These are phyloP conservation scores for Lipophrys pholis DNA, from an alignment of 2,113 vertebrate species.

Conservation along the genomic window DNA sequence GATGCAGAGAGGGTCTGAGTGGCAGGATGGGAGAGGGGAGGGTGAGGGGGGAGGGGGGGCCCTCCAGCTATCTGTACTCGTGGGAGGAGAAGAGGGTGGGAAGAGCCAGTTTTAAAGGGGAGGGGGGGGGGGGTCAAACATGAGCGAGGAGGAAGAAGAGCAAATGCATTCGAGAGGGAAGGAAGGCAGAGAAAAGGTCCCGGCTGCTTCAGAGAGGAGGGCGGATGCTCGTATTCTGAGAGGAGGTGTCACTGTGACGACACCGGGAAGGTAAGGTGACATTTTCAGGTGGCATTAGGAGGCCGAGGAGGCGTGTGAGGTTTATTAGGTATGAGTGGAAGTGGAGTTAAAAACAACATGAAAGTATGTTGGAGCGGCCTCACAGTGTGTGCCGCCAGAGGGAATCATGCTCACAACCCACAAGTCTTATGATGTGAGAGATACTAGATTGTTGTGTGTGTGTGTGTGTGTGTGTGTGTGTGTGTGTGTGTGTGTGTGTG, in stretches of 20 bases:
- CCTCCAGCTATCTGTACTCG: slow-evolving; percentile 63
- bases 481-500: no score
- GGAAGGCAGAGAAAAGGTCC: slow-evolving; percentile 64
- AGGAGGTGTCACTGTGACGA: slow-evolving; percentile 39
- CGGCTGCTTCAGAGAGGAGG: slow-evolving; percentile 30
- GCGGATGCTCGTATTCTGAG: slow-evolving; percentile 66
- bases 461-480: no score
- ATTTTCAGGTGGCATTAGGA: slow-evolving; percentile 24
- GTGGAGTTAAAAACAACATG: neutral
- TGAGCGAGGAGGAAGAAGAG: slow-evolving; percentile 62
- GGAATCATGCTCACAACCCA: neutral
- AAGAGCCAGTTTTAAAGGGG: slow-evolving; percentile 57
- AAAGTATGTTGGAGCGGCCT: slow-evolving; percentile 23
- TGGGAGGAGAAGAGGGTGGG: slow-evolving; percentile 70
- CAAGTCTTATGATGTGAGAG: slow-evolving; percentile 59
- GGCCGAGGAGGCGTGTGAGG: neutral
- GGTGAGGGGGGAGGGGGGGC: slow-evolving; percentile 16
- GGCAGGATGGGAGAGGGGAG: slow-evolving; percentile 52
- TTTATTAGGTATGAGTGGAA: neutral
- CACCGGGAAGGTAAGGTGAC: slow-evolving; percentile 76
- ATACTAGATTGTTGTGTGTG: slow-evolving; percentile 9
- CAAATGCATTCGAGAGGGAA: slow-evolving; percentile 48
- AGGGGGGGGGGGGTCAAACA: slow-evolving; percentile 62
- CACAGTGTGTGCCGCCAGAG: neutral
- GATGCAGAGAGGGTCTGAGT: slow-evolving; percentile 55